Evolutionary conservation across 2,113 vertebrate genomes (phyloP), one percentile per base, ranked within the genome.

Genomic region (Thomomys bottae): DNA sequence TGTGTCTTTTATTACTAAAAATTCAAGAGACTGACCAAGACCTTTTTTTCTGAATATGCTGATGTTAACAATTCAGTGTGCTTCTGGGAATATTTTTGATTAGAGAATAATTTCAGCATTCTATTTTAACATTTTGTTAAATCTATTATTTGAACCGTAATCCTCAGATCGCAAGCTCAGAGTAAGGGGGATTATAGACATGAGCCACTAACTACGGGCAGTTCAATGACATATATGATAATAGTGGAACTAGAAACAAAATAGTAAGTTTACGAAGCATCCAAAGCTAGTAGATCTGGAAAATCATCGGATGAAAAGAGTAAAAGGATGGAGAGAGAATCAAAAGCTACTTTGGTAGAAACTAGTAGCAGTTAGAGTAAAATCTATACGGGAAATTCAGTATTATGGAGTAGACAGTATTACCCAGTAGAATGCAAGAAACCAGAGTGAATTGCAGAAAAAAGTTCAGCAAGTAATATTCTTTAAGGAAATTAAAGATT

Each of bases 81-180:
- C 67, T 85, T 4, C 45, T 42, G 66, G 71, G 72, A 92, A 63
- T 61, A 40, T 14, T 23, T 21, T 84, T 63, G 49, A 54, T 87
- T 70, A 0, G 3, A 87, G 93, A 90, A 82, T 70, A n/a, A 84
- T 57, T 88, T 84, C 73, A 84, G 68, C 30, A 10, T 45, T 93
- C 14, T 84, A 30, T 79, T 85, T 88, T 76, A 38, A 64, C 79
- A 61, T 76, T 45, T 42, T 63, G 42, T 21, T n/a, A 88, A 93
- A 54, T 38, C 8, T 32, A 40, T 77, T 40, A 42, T 87, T 54
- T 54, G 49, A 54, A 54, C 49, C 18, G 49, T 54, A 17, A 54
- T 54, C 49, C 15, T 54, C 49, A 54, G 49, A 54, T 54, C 49
- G 14, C 11, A 54, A 3, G 12, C 49, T 54, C 49, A 54, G 49